Evolutionary conservation across 1,140 invertebrate species (phyloP).

Genomic region (Drosophila elegans): DNA sequence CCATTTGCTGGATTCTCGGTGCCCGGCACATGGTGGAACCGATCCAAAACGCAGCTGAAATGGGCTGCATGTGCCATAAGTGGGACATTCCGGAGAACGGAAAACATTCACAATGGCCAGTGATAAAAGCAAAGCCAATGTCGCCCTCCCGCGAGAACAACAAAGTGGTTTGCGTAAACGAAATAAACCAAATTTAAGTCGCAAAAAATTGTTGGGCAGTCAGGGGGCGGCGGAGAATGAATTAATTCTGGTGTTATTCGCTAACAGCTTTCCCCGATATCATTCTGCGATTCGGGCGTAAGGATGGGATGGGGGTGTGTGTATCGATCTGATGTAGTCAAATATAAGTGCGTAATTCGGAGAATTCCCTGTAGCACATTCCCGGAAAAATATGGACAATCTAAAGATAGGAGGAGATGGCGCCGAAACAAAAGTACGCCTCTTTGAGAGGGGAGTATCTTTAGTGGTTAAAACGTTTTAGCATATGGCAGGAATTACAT

Average conservation of each 20-base stretch:
- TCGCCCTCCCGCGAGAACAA: constrained; percentile 26
- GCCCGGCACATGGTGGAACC: constrained; percentile 61
- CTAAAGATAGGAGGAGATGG: constrained; percentile 12
- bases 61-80: constrained; percentile 17
- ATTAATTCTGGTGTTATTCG: constrained; percentile 33
- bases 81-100: constrained; percentile 7
- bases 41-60: neutral
- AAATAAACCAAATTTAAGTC: constrained; percentile 40
- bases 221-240: neutral
- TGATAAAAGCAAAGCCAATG: constrained; percentile 42
- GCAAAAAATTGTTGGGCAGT: constrained; percentile 23
- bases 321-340: constrained; percentile 3
- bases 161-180: constrained; percentile 26
- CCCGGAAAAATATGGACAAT: constrained; percentile 13
- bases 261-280: neutral
- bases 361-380: constrained; percentile 60
- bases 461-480: constrained; percentile 2
- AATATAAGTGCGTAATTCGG: constrained; percentile 20
- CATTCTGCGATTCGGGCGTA: constrained; percentile 9
- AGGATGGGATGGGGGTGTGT: constrained; percentile 2
- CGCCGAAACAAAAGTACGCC: constrained; percentile 25
- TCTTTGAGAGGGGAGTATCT: constrained; percentile 10
- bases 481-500: constrained; percentile 9
- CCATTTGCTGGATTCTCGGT: constrained; percentile 36
- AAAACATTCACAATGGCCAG: constrained; percentile 7